Evolutionary conservation across 2,113 vertebrate genomes (phyloP), one percentile per base, ranked within the genome.

Genomic region (Gorilla gorilla): DNA sequence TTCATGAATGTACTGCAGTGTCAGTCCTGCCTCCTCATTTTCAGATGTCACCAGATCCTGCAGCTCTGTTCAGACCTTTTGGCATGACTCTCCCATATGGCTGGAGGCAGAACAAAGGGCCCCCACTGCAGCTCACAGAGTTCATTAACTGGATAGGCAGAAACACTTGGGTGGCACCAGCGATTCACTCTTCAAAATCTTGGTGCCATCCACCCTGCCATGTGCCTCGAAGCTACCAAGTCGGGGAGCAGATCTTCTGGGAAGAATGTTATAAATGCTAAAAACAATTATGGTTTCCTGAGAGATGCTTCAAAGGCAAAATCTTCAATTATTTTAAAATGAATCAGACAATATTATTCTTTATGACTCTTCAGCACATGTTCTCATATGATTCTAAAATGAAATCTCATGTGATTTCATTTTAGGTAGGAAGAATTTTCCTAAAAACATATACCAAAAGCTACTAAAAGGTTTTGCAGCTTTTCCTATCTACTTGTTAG

Each of bases 91-190:
- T 81, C 72, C 72, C 83, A 72, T 30, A 88, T 27, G 86, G 81
- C 81, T 61, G 76, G 48, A 84, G 87, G 86, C 9, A 38, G 82
- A 92, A 93, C 97, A 94, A 78, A 89, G 75, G 78, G 32, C 27
- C 35, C 72, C 66, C 30, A 5, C 32, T 13, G 68, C 48, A 52
- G 30, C 75, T 92, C 68, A 9, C 91, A n/a, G 87, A 73, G 61
- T 30, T 59, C 84, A 72, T 27, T 72, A 85, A 89, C 40, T 8
- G 57, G 48, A 92, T 0, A 35, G 93, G 93, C 82, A 85, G 81
- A 90, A 84, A 23, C 4, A 22, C 32, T 10, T 16, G 12, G 12
- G 48, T 18, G 50, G 50, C 57, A 66, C 35, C 91, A 57, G 95
- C 18, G 8, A 94, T 66, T 90, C 93, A 93, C 64, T 89, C 87